Conservation (phyloP, 2,888 invertebrate species). For the Elysia crispata region DNA sequence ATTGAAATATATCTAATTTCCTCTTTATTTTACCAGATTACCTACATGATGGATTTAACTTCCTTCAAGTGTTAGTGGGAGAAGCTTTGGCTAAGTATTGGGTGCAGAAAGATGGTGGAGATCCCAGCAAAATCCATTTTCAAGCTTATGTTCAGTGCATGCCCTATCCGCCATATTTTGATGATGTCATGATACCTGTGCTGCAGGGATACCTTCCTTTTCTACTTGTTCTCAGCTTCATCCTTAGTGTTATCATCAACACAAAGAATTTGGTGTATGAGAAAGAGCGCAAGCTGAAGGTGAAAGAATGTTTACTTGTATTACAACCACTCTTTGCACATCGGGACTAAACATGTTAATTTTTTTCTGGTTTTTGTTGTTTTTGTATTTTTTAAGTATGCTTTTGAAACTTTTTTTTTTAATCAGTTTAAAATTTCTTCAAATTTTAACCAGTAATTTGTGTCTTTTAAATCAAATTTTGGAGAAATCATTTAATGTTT, state of each 20-base stretch:
- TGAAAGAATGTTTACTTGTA: slow-evolving; percentile 42
- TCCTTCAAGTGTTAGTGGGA: slow-evolving; percentile 75
- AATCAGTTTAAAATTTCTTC: too few relatives aligned
- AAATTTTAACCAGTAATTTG: too few relatives aligned
- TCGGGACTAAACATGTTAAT: too few relatives aligned
- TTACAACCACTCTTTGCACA: too few relatives aligned
- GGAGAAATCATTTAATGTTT: too few relatives aligned
- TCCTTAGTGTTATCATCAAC: slow-evolving; percentile 88
- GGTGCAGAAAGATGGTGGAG: slow-evolving; percentile 33
- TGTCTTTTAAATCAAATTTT: too few relatives aligned
- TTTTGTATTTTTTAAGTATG: too few relatives aligned
- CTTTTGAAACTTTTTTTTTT: too few relatives aligned
- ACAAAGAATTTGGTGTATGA: slow-evolving; percentile 86
- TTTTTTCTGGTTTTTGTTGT: too few relatives aligned
- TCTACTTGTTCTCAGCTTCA: slow-evolving; percentile 88
- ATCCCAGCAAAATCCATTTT: slow-evolving; percentile 76
- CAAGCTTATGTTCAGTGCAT: slow-evolving; percentile 81
- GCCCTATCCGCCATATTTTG: slow-evolving; percentile 85
- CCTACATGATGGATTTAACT: neutral
- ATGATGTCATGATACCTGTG: slow-evolving; percentile 84
- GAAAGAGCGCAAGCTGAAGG: slow-evolving; percentile 82
- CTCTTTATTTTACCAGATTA: neutral
- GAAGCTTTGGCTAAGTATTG: slow-evolving; percentile 75
- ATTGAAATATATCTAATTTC: too few relatives aligned
- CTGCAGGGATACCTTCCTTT: slow-evolving; percentile 85